phyloP scores from a whole-genome alignment of 2,888 invertebrate genomes.

The Lithophane semibrunnea region DNA sequence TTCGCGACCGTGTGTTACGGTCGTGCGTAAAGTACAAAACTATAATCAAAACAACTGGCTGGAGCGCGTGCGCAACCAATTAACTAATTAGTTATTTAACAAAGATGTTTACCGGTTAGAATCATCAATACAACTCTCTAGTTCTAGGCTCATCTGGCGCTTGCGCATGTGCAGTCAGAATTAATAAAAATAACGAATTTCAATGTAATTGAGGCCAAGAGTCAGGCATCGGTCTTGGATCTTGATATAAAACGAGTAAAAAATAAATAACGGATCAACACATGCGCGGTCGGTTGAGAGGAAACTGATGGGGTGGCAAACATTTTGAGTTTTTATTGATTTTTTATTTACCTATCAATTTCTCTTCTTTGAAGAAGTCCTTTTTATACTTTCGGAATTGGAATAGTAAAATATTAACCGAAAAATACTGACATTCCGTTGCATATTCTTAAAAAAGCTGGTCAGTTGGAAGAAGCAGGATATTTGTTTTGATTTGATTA shows the following conservation, averaged over 20 bases:
- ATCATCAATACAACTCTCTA: no score
- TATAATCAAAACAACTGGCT: no score
- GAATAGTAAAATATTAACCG: neutral
- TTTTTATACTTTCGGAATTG: neutral
- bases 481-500: neutral
- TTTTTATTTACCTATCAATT: neutral
- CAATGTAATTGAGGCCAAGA: slow-evolving; percentile 46
- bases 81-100: no score
- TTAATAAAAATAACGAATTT: slow-evolving; percentile 10
- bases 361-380: neutral
- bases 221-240: slow-evolving; percentile 67
- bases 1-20: no score
- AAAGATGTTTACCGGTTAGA: no score
- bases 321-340: slow-evolving; percentile 60
- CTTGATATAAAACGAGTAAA: slow-evolving; percentile 75
- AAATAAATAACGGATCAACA: slow-evolving; percentile 74
- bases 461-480: neutral
- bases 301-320: slow-evolving; percentile 73
- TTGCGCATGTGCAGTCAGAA: neutral
- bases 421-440: no score
- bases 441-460: no score
- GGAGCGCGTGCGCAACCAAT: no score
- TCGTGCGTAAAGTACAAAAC: no score
- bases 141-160: no score
- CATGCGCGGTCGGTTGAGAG: slow-evolving; percentile 77